Evolutionary conservation across 2,888 invertebrate species (phyloP), one percentile per base, ranked within the genome.

Genomic region (Napeogenes sylphis): DNA sequence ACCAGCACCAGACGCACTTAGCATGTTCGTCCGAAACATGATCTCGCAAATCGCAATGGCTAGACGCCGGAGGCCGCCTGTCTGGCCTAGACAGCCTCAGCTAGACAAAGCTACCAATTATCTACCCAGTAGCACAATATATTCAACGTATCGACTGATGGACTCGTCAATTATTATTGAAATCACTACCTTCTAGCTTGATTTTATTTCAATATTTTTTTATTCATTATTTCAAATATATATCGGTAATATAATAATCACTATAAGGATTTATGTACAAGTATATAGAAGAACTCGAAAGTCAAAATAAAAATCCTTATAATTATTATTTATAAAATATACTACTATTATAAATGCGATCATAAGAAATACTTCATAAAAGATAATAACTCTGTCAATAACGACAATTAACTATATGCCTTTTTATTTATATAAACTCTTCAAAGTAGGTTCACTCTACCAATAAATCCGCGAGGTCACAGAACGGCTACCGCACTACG

Each of bases 1-100:
- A 59, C 61, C 66, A 61, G 67, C 68, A 71, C 81, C 84, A 86
- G 86, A 87, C 87, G 80, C 87, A 87, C 85, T 88, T 85, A 87
- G 83, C 85, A 81, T 85, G 87, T 81, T 81, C 85, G 82, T 79
- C 82, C 84, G 88, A 85, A 88, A 88, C 87, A 85, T 85, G 87
- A 89, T 85, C 86, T 81, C 82, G 80, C 85, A 84, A 82, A 81
- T 80, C 82, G 81, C 72, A 70, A 68, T 77, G 85, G 86, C 87
- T 87, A 86, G 87, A 87, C 85, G 75, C 75, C 81, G 80, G 80
- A 80, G 81, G 82, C 84, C 75, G 81, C 70, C 80, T 76, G 85
- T 83, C 84, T 83, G 77, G 79, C 74, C 76, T 79, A 79, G 79
- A 76, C 76, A 70, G 69, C 78, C 21, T 42, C 38, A 21, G 30